Conservation (phyloP, 2,888 invertebrate genomes). For the Nesidiocoris tenuis region DNA sequence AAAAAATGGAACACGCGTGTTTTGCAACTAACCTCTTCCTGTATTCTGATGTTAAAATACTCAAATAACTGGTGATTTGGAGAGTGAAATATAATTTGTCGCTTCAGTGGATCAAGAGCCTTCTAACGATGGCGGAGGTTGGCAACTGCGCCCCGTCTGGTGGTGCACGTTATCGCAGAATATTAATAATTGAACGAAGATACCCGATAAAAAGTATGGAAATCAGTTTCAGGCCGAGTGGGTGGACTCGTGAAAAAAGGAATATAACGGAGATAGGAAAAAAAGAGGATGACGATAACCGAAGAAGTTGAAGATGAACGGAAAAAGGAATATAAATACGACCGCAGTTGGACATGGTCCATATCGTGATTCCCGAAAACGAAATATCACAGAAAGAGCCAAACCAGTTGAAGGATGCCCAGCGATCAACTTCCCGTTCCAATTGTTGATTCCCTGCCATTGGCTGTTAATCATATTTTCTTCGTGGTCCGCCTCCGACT, state of each 20-base stretch:
- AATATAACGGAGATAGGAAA: constrained; percentile 15
- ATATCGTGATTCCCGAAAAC: constrained; percentile 40
- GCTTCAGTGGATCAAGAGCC: constrained; percentile 2
- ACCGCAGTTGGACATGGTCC: constrained; percentile 35
- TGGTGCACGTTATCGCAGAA: constrained; percentile 26
- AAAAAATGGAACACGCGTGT: too few relatives aligned
- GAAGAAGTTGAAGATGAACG: constrained; percentile 36
- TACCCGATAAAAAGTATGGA: constrained; percentile 31
- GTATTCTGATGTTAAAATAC: too few relatives aligned
- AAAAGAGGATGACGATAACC: constrained; percentile 31
- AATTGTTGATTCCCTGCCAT: background rate
- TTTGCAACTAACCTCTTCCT: too few relatives aligned
- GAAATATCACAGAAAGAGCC: constrained; percentile 24
- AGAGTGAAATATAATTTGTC: too few relatives aligned
- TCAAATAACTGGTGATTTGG: too few relatives aligned
- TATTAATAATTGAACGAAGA: constrained; percentile 41
- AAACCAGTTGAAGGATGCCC: background rate
- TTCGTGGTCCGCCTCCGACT: background rate
- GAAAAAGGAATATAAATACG: constrained; percentile 36
- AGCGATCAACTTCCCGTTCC: background rate
- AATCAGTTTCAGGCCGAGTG: constrained; percentile 37
- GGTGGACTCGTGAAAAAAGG: constrained; percentile 27
- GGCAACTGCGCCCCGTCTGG: background rate
- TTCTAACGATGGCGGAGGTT: constrained; percentile 2
- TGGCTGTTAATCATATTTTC: background rate